Evolutionary conservation across 2,888 invertebrate species (phyloP), one percentile per base, ranked within the genome.

Genomic region (Laothoe populi): DNA sequence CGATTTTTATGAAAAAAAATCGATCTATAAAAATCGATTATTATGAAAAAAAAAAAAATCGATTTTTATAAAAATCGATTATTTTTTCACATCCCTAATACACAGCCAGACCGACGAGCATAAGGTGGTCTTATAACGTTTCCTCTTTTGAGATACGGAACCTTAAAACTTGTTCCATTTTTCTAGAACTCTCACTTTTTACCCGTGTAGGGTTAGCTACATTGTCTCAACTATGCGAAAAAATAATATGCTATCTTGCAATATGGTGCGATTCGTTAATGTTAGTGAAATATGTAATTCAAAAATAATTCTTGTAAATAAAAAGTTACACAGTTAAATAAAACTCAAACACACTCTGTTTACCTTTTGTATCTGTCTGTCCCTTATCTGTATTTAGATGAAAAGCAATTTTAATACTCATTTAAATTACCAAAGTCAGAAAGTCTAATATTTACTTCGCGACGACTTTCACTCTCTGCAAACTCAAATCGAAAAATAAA

Each of bases 401-500:
- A 53, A 53, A 53, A 53, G 53, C 53, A 53, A 53, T 53, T 53
- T 53, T 53, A 53, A 53, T 53, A 35, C 31, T 53, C 53, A 53
- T 53, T 53, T 35, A 53, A 53, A 53, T 53, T 53, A 53, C 53
- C 53, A 31, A 53, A 53, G 53, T 35, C 53, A 53, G 53, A 53
- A 53, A 53, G 53, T 53, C 19, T 53, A 53, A 53, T 53, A 53
- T 53, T 53, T 53, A 53, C 53, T 53, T 53, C 11, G 53, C 53
- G 53, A 53, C 53, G 31, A 53, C 53, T 53, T 31, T 53, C 35
- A 53, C 11, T 53, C 19, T 19, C 19, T 19, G 19, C 19, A 21
- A 35, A 53, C 53, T 53, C 35, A 53, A 53, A 53, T 53, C 53
- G 53, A 53, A 53, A 53, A 53, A 53, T 19, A 35, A 53, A 53